These are phyloP conservation scores for Tolmerus cingulatus DNA, from an alignment of 2,888 invertebrate genomes.

Conservation along the genomic window DNA sequence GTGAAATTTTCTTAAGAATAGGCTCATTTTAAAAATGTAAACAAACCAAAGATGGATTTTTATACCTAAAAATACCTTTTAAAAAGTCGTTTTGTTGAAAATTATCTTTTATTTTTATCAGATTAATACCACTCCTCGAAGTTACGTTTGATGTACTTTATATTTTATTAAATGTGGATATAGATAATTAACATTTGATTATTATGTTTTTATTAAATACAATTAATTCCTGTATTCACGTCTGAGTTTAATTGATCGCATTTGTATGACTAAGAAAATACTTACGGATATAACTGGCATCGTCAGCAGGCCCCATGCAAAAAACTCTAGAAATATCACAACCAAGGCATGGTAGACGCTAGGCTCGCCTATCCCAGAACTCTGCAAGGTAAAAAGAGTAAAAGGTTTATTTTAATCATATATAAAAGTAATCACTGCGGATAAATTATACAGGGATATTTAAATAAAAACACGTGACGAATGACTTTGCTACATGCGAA, in stretches of 20 bases:
- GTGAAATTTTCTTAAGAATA: too few species aligned
- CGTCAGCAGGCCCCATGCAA: conserved; percentile 98
- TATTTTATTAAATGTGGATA: too few species aligned
- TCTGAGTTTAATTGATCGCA: neutral
- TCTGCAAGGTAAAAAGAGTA: conserved; percentile 65
- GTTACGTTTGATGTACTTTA: too few species aligned
- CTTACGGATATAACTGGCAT: conserved; percentile 87
- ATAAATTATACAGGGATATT: neutral
- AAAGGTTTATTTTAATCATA: conserved; percentile 16
- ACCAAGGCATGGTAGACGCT: conserved; percentile 98
- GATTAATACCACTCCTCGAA: too few species aligned
- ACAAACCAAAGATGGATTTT: too few species aligned
- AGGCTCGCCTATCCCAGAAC: conserved; percentile 89
- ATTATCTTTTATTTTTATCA: too few species aligned
- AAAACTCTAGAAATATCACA: conserved; percentile 99
- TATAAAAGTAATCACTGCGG: neutral
- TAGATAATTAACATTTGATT: too few species aligned
- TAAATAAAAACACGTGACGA: neutral
- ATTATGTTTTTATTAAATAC: too few species aligned
- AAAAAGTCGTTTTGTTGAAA: too few species aligned
- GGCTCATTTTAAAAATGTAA: too few species aligned
- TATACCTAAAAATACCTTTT: too few species aligned
- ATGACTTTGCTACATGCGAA: conserved; percentile 18
- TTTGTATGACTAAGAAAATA: conserved; percentile 21
- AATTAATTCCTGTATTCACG: too few species aligned